Evolutionary conservation across 2,888 invertebrate species (phyloP).

Genomic region (Chouioia cunea): DNA sequence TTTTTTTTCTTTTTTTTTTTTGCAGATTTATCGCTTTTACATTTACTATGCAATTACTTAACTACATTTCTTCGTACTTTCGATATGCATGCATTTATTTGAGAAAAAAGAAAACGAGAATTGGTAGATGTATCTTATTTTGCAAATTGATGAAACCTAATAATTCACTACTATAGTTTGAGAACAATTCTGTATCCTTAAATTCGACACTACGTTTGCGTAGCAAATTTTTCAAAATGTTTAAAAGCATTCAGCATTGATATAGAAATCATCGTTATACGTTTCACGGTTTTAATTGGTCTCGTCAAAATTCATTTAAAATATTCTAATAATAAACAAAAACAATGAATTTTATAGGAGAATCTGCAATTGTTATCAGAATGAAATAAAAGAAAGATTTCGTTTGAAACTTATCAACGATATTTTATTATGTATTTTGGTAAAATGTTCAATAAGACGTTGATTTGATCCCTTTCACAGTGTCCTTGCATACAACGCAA

Average conservation of each 20-base stretch:
- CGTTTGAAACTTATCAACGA: too few species aligned
- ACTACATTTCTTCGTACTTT: constrained; percentile 11
- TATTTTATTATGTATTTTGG: not conserved
- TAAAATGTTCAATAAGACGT: constrained; percentile 10
- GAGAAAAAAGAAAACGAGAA: constrained; percentile 16
- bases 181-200: constrained; percentile 36
- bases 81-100: constrained; percentile 25
- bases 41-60: constrained; percentile 9
- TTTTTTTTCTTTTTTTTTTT: constrained; percentile 16
- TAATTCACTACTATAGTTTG: constrained; percentile 15
- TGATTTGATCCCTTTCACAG: constrained; percentile 26
- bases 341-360: constrained; percentile 11
- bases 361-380: constrained; percentile 9
- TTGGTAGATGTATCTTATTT: constrained; percentile 24
- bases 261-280: constrained; percentile 7
- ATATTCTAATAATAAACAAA: constrained; percentile 23
- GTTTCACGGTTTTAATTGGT: constrained; percentile 19
- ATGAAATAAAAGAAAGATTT: too few species aligned
- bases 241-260: constrained; percentile 11
- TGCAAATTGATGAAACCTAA: constrained; percentile 21
- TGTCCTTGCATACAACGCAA: constrained; percentile 14
- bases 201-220: constrained; percentile 8
- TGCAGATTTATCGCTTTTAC: constrained; percentile 6
- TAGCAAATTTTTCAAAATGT: constrained; percentile 4
- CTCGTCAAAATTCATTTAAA: constrained; percentile 23